Evolutionary conservation across 2,113 vertebrate species (phyloP), one percentile per base, ranked within the genome.

Genomic region (Piaya cayana): DNA sequence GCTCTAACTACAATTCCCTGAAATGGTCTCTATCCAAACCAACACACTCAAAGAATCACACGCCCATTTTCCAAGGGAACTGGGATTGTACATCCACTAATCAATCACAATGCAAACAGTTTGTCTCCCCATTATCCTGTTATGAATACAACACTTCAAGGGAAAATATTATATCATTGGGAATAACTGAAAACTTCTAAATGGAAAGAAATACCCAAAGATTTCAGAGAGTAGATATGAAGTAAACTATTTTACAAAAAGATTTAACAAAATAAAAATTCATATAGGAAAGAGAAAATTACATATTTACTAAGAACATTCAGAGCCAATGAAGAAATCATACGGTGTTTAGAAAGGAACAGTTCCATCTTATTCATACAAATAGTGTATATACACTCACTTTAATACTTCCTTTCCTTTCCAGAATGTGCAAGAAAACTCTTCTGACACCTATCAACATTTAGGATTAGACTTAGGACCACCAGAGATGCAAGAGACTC

Each of bases 21-120:
- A 96, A 97, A 95, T 30, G 82, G 94, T 93, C 85, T 70, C 86
- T 97, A 88, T 93, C 78, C 67, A 94, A 97, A 97, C 84, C 94
- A 94, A 84, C 67, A 79, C 29, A 90, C 63, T 86, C 81, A 96
- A 94, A 96, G 77, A 87, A 86, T 70, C 72, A 34, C 90, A 63
- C 58, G 0, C 84, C 70, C 82, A 81, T 75, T 93, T 96, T 90
- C 93, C 62, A 70, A 92, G 92, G 94, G 93, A 62, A 92, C 94
- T 91, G 63, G 93, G 63, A 69, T 42, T 80, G 83, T 86, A 92
- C 49, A 93, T 93, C 90, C 83, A 83, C 91, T 95, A 97, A 96
- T 96, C 95, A 96, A 95, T 94, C 84, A 95, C 56, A 95, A 95
- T 86, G 43, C 0, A 0, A 96, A 88, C 62, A 80, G 65, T 67